Conservation (phyloP, 1,140 invertebrate species). For the Drosophila rufa region DNA sequence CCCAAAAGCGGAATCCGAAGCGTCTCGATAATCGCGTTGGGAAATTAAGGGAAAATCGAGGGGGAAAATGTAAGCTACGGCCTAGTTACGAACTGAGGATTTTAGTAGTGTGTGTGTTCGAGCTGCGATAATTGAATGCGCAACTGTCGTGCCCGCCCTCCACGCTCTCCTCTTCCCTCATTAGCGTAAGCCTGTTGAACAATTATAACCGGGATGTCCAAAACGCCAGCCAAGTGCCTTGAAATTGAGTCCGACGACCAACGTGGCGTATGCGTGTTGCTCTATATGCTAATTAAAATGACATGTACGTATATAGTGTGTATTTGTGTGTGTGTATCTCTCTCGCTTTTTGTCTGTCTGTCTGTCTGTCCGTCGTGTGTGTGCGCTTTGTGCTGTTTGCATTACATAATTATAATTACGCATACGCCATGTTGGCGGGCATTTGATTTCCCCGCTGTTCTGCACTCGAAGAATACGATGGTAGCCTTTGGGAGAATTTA, state of each 20-base stretch:
- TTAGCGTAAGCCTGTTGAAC: slow-evolving; percentile 79
- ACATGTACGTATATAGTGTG: slow-evolving; percentile 35
- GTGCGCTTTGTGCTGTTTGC: slow-evolving; percentile 67
- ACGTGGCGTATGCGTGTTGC: slow-evolving; percentile 77
- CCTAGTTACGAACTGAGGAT: slow-evolving; percentile 52
- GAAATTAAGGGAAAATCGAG: not conserved
- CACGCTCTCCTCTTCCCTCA: slow-evolving; percentile 11
- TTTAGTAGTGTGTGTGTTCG: slow-evolving; percentile 28
- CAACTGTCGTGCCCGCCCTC: slow-evolving; percentile 59
- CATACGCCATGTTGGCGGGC: slow-evolving; percentile 73
- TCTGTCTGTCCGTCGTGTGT: slow-evolving; percentile 36
- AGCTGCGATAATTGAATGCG: slow-evolving; percentile 77
- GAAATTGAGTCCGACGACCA: slow-evolving; percentile 75
- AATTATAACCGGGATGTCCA: slow-evolving; percentile 79
- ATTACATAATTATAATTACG: slow-evolving; percentile 82
- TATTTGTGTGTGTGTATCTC: slow-evolving; percentile 7
- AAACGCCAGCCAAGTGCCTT: slow-evolving; percentile 74
- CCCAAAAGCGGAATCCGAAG: slow-evolving; percentile 32
- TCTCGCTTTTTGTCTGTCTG: slow-evolving; percentile 16
- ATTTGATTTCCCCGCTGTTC: slow-evolving; percentile 54
- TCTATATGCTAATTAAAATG: slow-evolving; percentile 81
- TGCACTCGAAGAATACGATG: slow-evolving; percentile 4
- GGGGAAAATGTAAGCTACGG: slow-evolving; percentile 48
- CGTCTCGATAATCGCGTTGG: slow-evolving; percentile 69
- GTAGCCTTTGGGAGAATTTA: not conserved